Conservation (phyloP, 1,140 invertebrate species). For the Caenorhabditis briggsae region DNA sequence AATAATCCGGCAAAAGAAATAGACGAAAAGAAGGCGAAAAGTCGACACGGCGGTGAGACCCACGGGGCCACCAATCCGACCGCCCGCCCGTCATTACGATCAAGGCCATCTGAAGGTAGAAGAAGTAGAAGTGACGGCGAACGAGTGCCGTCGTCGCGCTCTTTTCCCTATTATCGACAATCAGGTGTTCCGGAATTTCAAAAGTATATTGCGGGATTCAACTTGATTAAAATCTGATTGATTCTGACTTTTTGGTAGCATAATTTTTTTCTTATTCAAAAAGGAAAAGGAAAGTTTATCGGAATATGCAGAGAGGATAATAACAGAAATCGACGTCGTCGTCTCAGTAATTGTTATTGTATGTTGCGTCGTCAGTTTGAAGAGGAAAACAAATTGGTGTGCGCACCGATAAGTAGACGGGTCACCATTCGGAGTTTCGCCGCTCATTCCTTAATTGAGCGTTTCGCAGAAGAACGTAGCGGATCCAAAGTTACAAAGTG, state of each 20-base stretch:
- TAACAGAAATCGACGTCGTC: conserved; percentile 5
- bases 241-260: conserved; percentile 7
- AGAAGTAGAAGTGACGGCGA: conserved; percentile 22
- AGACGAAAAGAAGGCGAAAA: conserved; percentile 43
- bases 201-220: background rate
- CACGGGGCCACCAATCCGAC: conserved; percentile 48
- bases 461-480: background rate
- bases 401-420: conserved; percentile 49
- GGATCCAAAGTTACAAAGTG: background rate
- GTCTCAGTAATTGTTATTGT: conserved; percentile 52
- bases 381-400: conserved; percentile 51
- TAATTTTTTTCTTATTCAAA: background rate
- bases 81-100: conserved; percentile 51
- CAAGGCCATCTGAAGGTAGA: conserved; percentile 40
- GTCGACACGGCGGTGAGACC: conserved; percentile 53
- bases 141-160: conserved; percentile 15
- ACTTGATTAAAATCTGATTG: background rate
- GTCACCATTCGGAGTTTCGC: conserved; percentile 8
- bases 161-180: conserved; percentile 21
- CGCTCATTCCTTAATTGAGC: conserved; percentile 22
- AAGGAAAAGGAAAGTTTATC: conserved; percentile 24
- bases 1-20: conserved; percentile 53
- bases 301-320: conserved; percentile 11
- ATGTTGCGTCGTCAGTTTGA: conserved; percentile 43
- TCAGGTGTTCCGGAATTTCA: conserved; percentile 4